Conservation (phyloP, 2,113 vertebrate species). For the Melanerpes aurifrons region DNA sequence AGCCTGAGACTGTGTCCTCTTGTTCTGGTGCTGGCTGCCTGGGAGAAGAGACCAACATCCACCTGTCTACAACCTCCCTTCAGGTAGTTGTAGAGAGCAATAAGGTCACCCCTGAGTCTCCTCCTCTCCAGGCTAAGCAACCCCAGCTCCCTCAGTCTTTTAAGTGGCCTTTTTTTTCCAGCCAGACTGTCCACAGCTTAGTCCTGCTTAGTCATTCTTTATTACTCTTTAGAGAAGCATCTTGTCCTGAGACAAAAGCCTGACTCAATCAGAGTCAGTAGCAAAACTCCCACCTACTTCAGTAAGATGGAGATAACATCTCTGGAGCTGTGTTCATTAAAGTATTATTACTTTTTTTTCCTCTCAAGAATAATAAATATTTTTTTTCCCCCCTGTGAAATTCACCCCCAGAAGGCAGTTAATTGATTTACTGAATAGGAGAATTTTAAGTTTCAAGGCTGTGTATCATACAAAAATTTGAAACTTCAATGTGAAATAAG, state of each 20-base stretch:
- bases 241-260: conserved; percentile 35
- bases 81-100: no score
- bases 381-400: not conserved
- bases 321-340: not conserved
- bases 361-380: not conserved
- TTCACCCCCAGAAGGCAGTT: conserved; percentile 52
- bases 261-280: conserved; percentile 9
- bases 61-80: no score
- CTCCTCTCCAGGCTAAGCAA: no score
- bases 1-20: no score
- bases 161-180: not conserved
- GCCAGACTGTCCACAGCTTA: not conserved
- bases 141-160: not conserved
- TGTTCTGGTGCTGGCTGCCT: no score
- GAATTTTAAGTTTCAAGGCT: conserved; percentile 56
- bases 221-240: conserved; percentile 18
- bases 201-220: conserved; percentile 1
- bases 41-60: no score
- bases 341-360: not conserved
- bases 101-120: no score
- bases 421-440: conserved; percentile 46
- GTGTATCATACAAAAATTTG: conserved; percentile 49
- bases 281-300: conserved; percentile 2
- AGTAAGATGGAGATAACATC: not conserved
- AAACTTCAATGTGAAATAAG: conserved; percentile 65